Conservation (phyloP, 2,888 invertebrate genomes). For the Gisinianus flammeolus region DNA sequence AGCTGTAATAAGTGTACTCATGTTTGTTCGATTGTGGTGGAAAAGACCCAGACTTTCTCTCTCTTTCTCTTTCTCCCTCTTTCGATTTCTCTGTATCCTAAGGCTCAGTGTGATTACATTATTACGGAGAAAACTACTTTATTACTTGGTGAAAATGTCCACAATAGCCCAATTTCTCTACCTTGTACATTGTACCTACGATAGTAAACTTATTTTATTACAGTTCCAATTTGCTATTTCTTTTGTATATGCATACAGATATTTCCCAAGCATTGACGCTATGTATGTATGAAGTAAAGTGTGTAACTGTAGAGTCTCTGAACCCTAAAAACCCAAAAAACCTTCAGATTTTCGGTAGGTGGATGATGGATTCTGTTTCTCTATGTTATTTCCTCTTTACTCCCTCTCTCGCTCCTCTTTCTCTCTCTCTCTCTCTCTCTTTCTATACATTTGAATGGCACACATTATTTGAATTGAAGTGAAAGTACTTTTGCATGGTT, state of each 20-base stretch:
- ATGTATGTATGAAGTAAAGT: no score
- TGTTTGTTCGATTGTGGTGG: slow-evolving; percentile 22
- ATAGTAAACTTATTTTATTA: neutral
- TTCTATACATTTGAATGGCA: neutral
- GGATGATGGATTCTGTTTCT: neutral
- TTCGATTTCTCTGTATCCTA: neutral
- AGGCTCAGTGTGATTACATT: slow-evolving; percentile 14
- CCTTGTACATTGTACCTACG: neutral
- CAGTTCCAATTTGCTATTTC: neutral
- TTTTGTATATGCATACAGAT: no score
- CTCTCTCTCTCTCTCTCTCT: neutral
- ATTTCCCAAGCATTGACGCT: no score
- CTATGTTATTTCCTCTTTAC: neutral
- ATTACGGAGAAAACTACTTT: slow-evolving; percentile 6
- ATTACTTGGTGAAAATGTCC: slow-evolving; percentile 7
- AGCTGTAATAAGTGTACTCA: neutral
- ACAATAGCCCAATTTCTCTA: slow-evolving; percentile 8
- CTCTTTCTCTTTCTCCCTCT: no score
- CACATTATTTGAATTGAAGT: slow-evolving; percentile 10
- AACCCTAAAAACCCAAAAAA: no score
- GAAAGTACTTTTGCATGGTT: slow-evolving; percentile 6
- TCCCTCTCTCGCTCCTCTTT: neutral
- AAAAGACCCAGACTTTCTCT: neutral
- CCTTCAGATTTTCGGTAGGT: neutral
- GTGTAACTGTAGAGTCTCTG: no score